Conservation (phyloP, 2,888 invertebrate species). For the Brachyptera putata region DNA sequence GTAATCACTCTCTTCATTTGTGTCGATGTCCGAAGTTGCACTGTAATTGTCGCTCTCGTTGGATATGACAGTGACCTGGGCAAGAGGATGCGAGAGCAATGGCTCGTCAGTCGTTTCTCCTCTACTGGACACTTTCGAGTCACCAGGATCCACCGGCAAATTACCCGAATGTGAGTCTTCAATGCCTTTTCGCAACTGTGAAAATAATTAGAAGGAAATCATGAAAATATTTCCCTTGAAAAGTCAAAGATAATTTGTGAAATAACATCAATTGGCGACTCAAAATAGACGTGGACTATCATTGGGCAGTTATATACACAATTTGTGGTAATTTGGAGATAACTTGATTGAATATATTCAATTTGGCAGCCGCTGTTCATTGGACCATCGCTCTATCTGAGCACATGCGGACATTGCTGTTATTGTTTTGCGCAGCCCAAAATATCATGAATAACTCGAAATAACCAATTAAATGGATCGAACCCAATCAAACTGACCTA, state of each 20-base stretch:
- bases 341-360: too few relatives aligned
- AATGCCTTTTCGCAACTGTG: slow-evolving; percentile 76
- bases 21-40: too few relatives aligned
- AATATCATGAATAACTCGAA: too few relatives aligned
- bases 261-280: not conserved
- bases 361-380: too few relatives aligned
- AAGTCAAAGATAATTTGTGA: not conserved
- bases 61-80: not conserved
- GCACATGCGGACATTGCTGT: too few relatives aligned
- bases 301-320: too few relatives aligned
- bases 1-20: too few relatives aligned
- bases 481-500: too few relatives aligned
- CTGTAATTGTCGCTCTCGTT: not conserved
- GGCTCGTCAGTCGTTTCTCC: not conserved
- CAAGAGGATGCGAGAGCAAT: not conserved
- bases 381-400: too few relatives aligned
- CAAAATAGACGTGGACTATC: not conserved
- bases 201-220: not conserved
- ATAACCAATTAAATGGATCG: too few relatives aligned
- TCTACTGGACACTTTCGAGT: not conserved
- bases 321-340: too few relatives aligned
- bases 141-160: slow-evolving; percentile 42
- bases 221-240: not conserved
- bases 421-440: too few relatives aligned
- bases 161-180: slow-evolving; percentile 84